Conservation (phyloP, 2,888 invertebrate genomes). For the Drosophila atripex region DNA sequence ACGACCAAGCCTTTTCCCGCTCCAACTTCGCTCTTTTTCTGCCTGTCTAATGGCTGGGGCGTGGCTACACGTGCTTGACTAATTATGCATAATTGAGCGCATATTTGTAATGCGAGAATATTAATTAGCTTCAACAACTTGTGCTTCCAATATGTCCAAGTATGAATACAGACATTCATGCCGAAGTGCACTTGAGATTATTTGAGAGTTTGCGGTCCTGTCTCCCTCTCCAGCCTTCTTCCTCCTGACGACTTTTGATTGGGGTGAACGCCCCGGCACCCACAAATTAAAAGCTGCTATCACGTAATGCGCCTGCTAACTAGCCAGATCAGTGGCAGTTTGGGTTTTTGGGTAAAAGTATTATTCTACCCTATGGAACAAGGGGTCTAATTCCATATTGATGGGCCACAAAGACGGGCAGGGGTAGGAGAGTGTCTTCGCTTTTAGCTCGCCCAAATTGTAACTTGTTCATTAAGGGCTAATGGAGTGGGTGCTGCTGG, state of each 20-base stretch:
- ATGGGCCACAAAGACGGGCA: constrained; percentile 17
- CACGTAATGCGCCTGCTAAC: constrained; percentile 51
- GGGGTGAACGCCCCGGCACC: constrained; percentile 23
- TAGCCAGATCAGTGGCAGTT: constrained; percentile 20
- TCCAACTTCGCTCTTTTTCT: neutral
- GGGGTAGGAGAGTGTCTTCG: constrained; percentile 2
- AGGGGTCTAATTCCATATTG: constrained; percentile 28
- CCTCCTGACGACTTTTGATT: constrained; percentile 15
- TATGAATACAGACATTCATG: constrained; percentile 34
- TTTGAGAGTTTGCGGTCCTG: constrained; percentile 15
- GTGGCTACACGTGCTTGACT: constrained; percentile 75
- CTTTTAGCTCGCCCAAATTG: constrained; percentile 10
- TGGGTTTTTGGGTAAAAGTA: constrained; percentile 23
- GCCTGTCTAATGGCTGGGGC: constrained; percentile 61
- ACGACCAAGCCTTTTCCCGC: constrained; percentile 7
- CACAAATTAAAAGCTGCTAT: constrained; percentile 27
- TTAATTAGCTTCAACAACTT: constrained; percentile 60
- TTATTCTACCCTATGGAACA: constrained; percentile 18
- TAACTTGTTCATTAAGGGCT: constrained; percentile 64
- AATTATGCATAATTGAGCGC: constrained; percentile 72
- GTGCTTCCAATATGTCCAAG: constrained; percentile 33
- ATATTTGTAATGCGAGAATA: constrained; percentile 68
- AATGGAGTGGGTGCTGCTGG: constrained; percentile 41
- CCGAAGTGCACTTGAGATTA: constrained; percentile 48
- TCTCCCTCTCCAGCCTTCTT: neutral